A percentile compares a stretch with the other conserved stretches of the same genome.
phyloP scores from a whole-genome alignment of 2,797 vertebrate species.

The Gallinago solitaria region DNA sequence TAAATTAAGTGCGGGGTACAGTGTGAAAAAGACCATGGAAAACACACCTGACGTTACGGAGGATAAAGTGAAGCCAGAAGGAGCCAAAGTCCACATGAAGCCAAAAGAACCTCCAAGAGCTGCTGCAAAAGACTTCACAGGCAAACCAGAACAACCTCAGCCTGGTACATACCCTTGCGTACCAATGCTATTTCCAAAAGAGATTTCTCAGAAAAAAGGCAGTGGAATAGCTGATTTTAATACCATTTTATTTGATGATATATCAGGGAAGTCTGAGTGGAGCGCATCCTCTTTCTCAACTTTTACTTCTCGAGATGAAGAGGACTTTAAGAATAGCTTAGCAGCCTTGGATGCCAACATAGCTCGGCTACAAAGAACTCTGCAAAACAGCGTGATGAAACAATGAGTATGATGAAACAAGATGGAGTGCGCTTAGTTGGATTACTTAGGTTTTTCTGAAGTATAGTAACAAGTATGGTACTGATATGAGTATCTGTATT shows the following conservation, averaged over 20 bases:
- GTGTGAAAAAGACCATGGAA: conserved; percentile 31
- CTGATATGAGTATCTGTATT: background rate
- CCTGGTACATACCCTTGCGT: background rate
- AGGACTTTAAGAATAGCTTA: conserved; percentile 87
- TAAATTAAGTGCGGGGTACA: background rate
- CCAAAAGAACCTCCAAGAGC: conserved; percentile 25
- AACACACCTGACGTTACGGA: background rate
- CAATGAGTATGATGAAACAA: conserved; percentile 63
- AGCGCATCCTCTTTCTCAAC: conserved; percentile 85
- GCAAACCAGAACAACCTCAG: conserved; percentile 5
- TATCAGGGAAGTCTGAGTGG: conserved; percentile 81
- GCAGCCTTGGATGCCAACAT: conserved; percentile 93
- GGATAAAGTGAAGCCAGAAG: background rate
- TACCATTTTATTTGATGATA: conserved; percentile 74
- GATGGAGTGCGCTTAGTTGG: background rate
- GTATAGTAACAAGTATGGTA: background rate
- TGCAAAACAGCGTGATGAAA: conserved; percentile 78
- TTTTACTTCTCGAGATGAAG: conserved; percentile 89
- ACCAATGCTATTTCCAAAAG: background rate
- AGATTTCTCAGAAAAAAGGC: background rate
- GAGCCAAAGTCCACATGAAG: conserved; percentile 41
- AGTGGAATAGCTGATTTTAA: conserved; percentile 44
- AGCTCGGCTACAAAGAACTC: conserved; percentile 85
- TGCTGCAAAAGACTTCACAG: conserved; percentile 6
- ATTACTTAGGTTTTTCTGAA: background rate